A percentile compares a stretch with the other conserved stretches of the same genome.
Evolutionary conservation across 2,113 vertebrate genomes (phyloP).

Genomic region (Phaetusa simplex): DNA sequence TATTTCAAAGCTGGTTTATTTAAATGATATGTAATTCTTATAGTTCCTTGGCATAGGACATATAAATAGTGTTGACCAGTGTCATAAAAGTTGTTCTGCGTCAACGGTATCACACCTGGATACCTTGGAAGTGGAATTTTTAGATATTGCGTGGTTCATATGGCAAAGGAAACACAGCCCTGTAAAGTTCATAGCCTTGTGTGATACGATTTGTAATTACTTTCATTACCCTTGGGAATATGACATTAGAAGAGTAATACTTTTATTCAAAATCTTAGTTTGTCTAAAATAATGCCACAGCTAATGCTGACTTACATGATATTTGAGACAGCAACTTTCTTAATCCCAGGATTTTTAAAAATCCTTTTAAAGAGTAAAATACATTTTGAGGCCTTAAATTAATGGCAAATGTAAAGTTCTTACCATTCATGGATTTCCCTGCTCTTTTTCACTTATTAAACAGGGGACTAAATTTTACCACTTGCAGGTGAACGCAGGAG

Average conservation of each 20-base stretch:
- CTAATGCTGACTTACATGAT: neutral
- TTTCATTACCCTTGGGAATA: neutral
- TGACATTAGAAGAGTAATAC: neutral
- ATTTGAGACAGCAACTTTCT: neutral
- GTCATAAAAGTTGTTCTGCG: neutral
- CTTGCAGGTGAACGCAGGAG: neutral
- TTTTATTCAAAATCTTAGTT: neutral
- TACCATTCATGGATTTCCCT: neutral
- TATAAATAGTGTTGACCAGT: neutral
- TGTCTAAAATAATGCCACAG: neutral
- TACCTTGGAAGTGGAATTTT: neutral
- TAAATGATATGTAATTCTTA: neutral
- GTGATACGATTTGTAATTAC: neutral
- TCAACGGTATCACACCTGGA: neutral
- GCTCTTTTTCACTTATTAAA: neutral
- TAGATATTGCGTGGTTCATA: neutral
- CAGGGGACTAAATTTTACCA: neutral
- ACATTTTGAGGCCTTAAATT: neutral
- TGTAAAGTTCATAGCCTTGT: neutral
- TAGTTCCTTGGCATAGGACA: neutral
- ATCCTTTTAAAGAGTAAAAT: neutral
- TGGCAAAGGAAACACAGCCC: neutral
- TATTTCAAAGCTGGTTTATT: neutral
- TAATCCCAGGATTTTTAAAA: neutral
- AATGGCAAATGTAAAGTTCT: constrained; percentile 14